Base-by-base conservation (phyloP, 2,888 invertebrate species). In the Reticulitermes lucifugus region DNA sequence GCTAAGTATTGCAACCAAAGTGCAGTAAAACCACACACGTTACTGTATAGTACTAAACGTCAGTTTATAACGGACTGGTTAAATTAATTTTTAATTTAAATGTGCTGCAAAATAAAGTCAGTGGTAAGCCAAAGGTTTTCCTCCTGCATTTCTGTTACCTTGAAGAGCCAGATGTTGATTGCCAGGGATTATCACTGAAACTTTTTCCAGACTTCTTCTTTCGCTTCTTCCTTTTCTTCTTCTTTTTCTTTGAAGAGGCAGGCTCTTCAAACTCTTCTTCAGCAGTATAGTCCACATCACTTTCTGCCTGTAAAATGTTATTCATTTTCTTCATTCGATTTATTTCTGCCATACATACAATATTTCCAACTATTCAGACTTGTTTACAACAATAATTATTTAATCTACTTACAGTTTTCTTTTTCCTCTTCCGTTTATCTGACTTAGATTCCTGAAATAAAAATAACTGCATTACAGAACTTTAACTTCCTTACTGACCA, bases 161-260 rank as follows among this genome's bases (percentile, higher is more conserved):
- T 22, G 93, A 93, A 55, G 93, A 93, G 46, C 92, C 93, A 21
- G 93, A 93, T 59, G 93, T 93, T 25, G 93, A 93, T 86, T 92
- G 91, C 94, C 94, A 94, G 0, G 94, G 93, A 87, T 93, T 92
- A 18, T 92, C 91, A 87, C 93, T 92, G 86, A 93, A 93, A 85
- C 89, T 89, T 82, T 88, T 87, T 10, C 86, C 85, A 10, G 87
- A 86, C 84, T 87, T 91, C 91, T 88, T 91, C 90, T 85, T 91
- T 84, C 89, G 88, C 90, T 87, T 92, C 90, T 85, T 91, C 89
- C 86, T 89, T 85, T 88, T 89, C 87, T 89, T 89, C 43, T 89
- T 89, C 84, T 88, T 89, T 83, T 89, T 89, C 55, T 89, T 89
- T 84, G 88, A 88, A 46, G 89, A 88, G 55, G 89, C 88, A 59